Conservation (phyloP, 2,113 vertebrate species). For the Ahaetulla prasina region DNA sequence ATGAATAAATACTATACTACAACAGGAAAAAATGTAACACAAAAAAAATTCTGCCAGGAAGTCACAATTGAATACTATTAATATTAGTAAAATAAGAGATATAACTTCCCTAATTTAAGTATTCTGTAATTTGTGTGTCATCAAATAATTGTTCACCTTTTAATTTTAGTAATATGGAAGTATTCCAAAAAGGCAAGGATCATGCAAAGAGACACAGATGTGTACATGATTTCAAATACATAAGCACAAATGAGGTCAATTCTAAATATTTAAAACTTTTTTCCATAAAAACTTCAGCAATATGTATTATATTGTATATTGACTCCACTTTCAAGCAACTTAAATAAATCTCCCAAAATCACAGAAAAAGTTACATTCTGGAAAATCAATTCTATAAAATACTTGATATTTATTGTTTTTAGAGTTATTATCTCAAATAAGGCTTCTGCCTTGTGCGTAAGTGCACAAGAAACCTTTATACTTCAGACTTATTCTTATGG, state of each 20-base stretch:
- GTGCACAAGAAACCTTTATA: too few relatives aligned
- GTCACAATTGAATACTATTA: not conserved
- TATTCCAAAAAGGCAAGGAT: not conserved
- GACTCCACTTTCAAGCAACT: not conserved
- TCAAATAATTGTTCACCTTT: not conserved
- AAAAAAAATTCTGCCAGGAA: not conserved
- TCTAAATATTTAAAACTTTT: not conserved
- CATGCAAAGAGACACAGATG: not conserved
- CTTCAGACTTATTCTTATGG: too few relatives aligned
- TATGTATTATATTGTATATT: not conserved
- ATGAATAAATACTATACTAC: too few relatives aligned
- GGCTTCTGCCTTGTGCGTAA: too few relatives aligned
- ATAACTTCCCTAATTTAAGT: not conserved
- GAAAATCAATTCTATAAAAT: not conserved
- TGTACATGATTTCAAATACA: not conserved
- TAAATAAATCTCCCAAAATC: not conserved
- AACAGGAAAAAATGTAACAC: not conserved
- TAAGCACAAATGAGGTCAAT: not conserved
- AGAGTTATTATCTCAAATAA: too few relatives aligned
- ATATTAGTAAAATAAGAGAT: not conserved
- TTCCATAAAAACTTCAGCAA: not conserved
- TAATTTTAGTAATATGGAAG: not conserved
- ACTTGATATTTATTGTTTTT: too few relatives aligned
- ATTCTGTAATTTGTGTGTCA: not conserved
- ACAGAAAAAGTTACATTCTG: not conserved